phyloP scores from a whole-genome alignment of 2,797 vertebrate species.

The Spinus pinus region DNA sequence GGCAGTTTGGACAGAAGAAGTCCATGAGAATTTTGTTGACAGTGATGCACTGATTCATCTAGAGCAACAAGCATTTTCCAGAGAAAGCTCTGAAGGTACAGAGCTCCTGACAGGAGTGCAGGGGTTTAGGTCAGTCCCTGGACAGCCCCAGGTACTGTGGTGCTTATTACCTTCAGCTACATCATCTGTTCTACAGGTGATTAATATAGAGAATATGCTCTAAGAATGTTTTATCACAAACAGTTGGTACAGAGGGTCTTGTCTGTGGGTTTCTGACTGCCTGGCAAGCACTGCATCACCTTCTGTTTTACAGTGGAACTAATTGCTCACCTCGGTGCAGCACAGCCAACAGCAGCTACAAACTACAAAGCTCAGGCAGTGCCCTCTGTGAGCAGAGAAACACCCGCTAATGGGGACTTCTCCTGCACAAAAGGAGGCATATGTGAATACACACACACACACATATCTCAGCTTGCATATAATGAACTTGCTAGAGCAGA shows the following conservation, averaged over 20 bases:
- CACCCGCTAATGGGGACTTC: neutral
- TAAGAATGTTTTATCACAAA: neutral
- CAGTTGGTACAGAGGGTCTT: neutral
- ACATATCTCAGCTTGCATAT: neutral
- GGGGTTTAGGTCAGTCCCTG: neutral
- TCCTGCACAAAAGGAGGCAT: neutral
- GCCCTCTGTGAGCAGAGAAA: neutral
- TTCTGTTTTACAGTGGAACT: neutral
- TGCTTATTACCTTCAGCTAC: neutral
- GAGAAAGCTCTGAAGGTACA: neutral
- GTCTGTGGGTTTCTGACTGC: neutral
- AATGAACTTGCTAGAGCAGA: neutral
- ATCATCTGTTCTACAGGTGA: neutral
- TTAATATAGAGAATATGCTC: neutral
- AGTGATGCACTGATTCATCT: neutral
- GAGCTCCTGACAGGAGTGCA: neutral
- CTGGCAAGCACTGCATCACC: neutral
- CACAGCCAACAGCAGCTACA: neutral
- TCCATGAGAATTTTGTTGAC: neutral
- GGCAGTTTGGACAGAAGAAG: neutral
- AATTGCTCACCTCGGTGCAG: neutral
- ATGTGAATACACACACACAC: fast-evolving
- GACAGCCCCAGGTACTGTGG: neutral
- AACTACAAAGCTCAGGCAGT: neutral
- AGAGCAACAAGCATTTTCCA: neutral